Conservation (phyloP, 2,888 invertebrate species). For the Protophormia terraenovae region DNA sequence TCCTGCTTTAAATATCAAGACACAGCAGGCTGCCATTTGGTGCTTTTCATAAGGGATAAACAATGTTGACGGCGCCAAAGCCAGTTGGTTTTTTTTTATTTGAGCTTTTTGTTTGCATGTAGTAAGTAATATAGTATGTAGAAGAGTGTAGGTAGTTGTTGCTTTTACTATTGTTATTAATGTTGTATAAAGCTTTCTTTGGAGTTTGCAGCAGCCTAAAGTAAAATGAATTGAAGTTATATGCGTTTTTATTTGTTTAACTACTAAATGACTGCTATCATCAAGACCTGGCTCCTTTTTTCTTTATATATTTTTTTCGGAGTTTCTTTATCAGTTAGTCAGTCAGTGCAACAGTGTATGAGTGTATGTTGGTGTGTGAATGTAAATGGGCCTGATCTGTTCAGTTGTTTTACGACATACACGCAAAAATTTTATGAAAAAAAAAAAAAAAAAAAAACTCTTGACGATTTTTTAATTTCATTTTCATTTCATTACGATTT, state of each 20-base stretch:
- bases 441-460: not conserved
- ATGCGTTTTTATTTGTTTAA: constrained; percentile 33
- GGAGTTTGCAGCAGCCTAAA: not conserved
- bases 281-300: constrained; percentile 23
- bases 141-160: not conserved
- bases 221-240: constrained; percentile 16
- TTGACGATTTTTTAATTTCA: constrained; percentile 67
- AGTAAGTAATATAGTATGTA: not conserved
- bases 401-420: not conserved
- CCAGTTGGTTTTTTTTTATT: constrained; percentile 8
- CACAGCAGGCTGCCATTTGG: constrained; percentile 55
- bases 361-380: not conserved
- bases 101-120: constrained; percentile 22
- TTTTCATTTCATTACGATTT: constrained; percentile 59
- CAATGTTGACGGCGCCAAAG: constrained; percentile 64
- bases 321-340: not conserved
- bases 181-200: not conserved
- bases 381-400: constrained; percentile 20
- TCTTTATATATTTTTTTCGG: not conserved
- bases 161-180: not conserved
- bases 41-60: constrained; percentile 50
- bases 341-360: not conserved
- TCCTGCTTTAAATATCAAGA: constrained; percentile 50
- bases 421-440: constrained; percentile 17
- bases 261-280: constrained; percentile 50